Evolutionary conservation across 2,888 invertebrate genomes (phyloP), one percentile per base, ranked within the genome.

Genomic region (Meghimatium bilineatum): DNA sequence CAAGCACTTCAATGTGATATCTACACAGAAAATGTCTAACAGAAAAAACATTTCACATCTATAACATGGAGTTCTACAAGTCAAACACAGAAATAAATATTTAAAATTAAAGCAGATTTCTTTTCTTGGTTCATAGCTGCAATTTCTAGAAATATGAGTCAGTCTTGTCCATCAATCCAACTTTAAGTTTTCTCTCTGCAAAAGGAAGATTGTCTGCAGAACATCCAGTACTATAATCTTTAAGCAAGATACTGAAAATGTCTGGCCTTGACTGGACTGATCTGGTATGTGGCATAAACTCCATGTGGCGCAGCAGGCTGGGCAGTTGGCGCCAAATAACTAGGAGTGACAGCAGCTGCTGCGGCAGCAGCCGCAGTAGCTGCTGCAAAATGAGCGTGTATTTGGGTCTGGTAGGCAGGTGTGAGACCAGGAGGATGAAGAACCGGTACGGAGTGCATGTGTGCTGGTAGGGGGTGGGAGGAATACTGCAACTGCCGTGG

Each of bases 391-490:
- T 92, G 92, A 6, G 91, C 90, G 69, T 89, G 89, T 23, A 90
- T 88, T 87, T 90, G 91, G 29, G 90, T 86, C 60, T 89, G 89
- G 86, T 90, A 90, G 81, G 90, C 89, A n/a, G 90, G 88, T 52
- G 90, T 88, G 32, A 89, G 85, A 36, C 89, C 88, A 26, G 92
- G 88, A 20, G 91, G 89, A 87, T 90, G 92, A 56, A 92, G 87
- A 80, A 92, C 90, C 10, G 83, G 69, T 49, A 92, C 87, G 2
- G 92, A 92, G 86, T 92, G 96, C 94, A 97, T 95, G 93, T 97
- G 97, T 17, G 97, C 96, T 86, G 97, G 97, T 90, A 97, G 94
- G 75, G 96, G 96, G 94, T 97, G 96, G 78, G 95, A 95, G 86
- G 96, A 95, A 94, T 89, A 92, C 90, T 95, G 94, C 86, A 92